Percentiles rank a stretch among this genome's conserved stretches.
Conservation (phyloP, 2,888 invertebrate genomes). For the Agelastica alni region DNA sequence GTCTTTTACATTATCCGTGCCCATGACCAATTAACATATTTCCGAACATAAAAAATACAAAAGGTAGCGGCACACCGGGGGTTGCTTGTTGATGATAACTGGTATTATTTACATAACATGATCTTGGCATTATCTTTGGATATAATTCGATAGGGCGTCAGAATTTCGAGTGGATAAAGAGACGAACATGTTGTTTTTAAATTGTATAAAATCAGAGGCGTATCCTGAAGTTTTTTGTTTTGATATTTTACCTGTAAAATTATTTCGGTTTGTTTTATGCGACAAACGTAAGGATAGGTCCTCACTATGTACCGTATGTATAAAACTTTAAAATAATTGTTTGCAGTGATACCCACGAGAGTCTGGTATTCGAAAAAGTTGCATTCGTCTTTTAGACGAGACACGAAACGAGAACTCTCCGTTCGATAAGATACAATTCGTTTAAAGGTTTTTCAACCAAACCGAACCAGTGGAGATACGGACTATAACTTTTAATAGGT, state of each 20-base stretch:
- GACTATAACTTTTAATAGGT: too few relatives aligned
- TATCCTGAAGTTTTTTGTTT: background rate
- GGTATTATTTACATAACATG: slow-evolving; percentile 37
- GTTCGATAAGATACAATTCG: too few relatives aligned
- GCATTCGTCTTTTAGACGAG: too few relatives aligned
- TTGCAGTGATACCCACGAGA: too few relatives aligned
- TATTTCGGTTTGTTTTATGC: slow-evolving; percentile 64
- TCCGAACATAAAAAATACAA: slow-evolving; percentile 13
- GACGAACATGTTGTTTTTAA: slow-evolving; percentile 50
- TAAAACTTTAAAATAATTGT: too few relatives aligned
- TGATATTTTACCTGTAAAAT: slow-evolving; percentile 72
- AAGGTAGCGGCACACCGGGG: slow-evolving; percentile 24
- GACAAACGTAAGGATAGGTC: too few relatives aligned
- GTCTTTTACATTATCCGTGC: background rate
- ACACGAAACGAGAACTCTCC: too few relatives aligned
- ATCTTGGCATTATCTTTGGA: slow-evolving; percentile 31
- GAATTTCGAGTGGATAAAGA: slow-evolving; percentile 27
- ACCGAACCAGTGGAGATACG: too few relatives aligned
- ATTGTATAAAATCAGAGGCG: slow-evolving; percentile 27
- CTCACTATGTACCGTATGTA: too few relatives aligned
- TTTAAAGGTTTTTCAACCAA: too few relatives aligned
- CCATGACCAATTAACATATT: slow-evolving; percentile 14
- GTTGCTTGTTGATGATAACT: slow-evolving; percentile 28
- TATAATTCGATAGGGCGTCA: slow-evolving; percentile 36
- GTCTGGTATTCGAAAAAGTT: too few relatives aligned